Evolutionary conservation across 2,888 invertebrate genomes (phyloP), one percentile per base, ranked within the genome.

Genomic region (Pristionchus entomophagus): DNA sequence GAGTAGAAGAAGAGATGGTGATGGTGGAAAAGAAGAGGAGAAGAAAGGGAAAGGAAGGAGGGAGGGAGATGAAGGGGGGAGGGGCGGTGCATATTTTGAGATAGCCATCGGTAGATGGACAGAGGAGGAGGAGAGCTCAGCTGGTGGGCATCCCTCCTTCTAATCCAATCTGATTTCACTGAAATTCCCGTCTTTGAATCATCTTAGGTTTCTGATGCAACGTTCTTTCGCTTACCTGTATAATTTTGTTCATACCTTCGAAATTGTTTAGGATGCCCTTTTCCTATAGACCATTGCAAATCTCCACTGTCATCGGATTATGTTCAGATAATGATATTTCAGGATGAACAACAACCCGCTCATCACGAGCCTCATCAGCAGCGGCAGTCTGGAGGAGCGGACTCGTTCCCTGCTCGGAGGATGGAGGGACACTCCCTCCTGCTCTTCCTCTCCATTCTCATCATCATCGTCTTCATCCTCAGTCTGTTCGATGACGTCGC

Each of bases 61-160:
- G 17, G 41, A 56, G 56, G 5, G 22, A 56, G 56, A 56, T 5
- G 26, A n/a, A n/a, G 41, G 26, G 35, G n/a, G 35, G 4, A 65
- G 65, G 65, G 73, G 73, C 41, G 73, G 73, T 22, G 26, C 73
- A 41, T 73, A 73, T 73, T 73, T 73, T 73, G 73, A 38, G 73
- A 65, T 65, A 65, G 65, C 65, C 65, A 65, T 65, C 32, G 65
- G 65, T 35, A 6, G 73, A 41, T 14, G 22, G 8, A 35, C 35
- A 35, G 35, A 6, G 26, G 26, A 65, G 35, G 35, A 35, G 41
- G 6, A 14, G 4, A 26, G 41, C 22, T 73, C 73, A 73, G 73
- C 73, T 73, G 73, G 35, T 35, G 12, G 12, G 62, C 12, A 19
- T 29, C 3, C 32, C 17, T 19, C 32, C 32, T 62, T 45, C 14